Base-by-base conservation (phyloP, 2,113 vertebrate species). In the Baryphthengus martii region DNA sequence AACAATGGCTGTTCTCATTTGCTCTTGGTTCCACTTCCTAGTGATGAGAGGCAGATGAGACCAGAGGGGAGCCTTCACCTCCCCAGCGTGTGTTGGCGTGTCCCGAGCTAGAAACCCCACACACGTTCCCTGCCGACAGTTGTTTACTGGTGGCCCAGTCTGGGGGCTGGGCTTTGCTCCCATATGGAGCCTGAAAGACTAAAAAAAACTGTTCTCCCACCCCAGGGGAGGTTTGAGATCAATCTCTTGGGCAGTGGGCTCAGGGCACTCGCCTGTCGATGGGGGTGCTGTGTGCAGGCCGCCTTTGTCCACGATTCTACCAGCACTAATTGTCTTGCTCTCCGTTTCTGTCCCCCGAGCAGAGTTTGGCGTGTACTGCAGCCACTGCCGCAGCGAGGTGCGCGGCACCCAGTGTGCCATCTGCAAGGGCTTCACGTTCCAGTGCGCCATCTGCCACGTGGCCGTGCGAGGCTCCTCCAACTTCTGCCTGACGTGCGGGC, bases 351-450 rank as follows among this genome's bases (percentile, higher is more conserved):
- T 23, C n/a, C 87, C 39, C 16, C 8, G 7, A 52, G 20, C 98
- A 99, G 99, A 99, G 97, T 99, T 99, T 0, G 99, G 99, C 0
- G 98, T 99, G 71, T 99, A 99, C 98, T 99, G 99, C 98, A 99
- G 99, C 73, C 99, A 99, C 97, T 99, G 99, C 68, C 99, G 99
- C 92, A 99, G 98, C 3, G 99, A 99, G 97, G 98, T 98, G 28
- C 98, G 99, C 0, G 99, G 99, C 53, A 98, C 99, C 0, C 99
- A 99, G 98, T 99, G 99, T 3, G 98, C 99, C 66, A 96, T 99
- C 92, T 99, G 99, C 96, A 99, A 99, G 95, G 98, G 98, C 29
- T 99, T 99, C 94, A 99, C 99, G 11, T 99, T 99, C 98, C 99
- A 99, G 97, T 99, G 99, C 1, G 99, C 99, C 94, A 98, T 99